These are phyloP conservation scores for Hirtodrosophila histrioides DNA, from an alignment of 2,888 invertebrate species.

Conservation along the genomic window DNA sequence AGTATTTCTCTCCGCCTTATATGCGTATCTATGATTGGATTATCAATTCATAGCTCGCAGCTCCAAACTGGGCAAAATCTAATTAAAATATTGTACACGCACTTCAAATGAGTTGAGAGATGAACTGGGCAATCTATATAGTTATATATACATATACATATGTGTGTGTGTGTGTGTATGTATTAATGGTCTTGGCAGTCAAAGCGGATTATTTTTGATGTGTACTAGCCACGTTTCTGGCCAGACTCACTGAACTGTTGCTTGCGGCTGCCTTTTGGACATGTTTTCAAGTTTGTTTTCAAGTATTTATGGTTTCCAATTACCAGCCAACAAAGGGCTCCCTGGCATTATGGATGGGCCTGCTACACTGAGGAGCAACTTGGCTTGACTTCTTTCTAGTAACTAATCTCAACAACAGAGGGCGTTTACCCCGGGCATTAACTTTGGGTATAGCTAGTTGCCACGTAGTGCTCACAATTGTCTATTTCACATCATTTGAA, in stretches of 20 bases:
- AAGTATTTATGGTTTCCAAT: conserved; percentile 72
- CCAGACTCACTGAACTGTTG: conserved; percentile 21
- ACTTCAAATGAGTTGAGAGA: conserved; percentile 36
- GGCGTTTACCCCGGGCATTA: neutral
- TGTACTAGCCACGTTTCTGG: conserved; percentile 55
- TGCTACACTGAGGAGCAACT: neutral
- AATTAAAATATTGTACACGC: conserved; percentile 55
- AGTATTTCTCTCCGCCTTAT: conserved; percentile 17
- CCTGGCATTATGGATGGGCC: conserved; percentile 18
- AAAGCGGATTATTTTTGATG: conserved; percentile 73
- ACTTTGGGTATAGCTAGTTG: no score
- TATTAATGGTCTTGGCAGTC: conserved; percentile 38
- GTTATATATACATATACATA: conserved; percentile 9
- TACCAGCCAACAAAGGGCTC: conserved; percentile 29
- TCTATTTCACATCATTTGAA: no score
- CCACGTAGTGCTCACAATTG: conserved; percentile 4
- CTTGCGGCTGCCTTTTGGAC: conserved; percentile 35
- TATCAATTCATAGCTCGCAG: conserved; percentile 12
- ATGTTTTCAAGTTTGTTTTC: conserved; percentile 50
- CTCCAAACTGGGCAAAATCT: conserved; percentile 56
- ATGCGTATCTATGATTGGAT: conserved; percentile 14
- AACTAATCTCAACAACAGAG: no score
- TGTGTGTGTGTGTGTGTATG: conserved; percentile 6
- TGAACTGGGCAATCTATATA: conserved; percentile 45
- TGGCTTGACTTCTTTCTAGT: no score